These are phyloP conservation scores for Ormyrus nitidulus DNA, from an alignment of 2,888 invertebrate species.

Conservation along the genomic window DNA sequence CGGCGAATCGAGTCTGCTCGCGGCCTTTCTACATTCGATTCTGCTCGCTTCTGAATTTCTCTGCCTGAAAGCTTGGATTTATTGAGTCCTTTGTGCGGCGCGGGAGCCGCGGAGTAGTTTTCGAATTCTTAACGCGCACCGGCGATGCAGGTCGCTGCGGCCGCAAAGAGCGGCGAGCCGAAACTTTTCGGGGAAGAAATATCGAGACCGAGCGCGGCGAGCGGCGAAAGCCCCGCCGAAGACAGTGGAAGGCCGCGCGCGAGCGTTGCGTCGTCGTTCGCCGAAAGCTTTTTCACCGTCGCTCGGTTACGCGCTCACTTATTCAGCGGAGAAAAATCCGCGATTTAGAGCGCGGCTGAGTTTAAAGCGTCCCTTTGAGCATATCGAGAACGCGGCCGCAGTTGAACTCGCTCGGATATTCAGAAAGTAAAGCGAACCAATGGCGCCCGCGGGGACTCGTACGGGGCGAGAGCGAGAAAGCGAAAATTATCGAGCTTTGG, in stretches of 20 bases:
- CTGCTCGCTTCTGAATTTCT: constrained; percentile 27
- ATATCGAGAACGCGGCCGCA: constrained; percentile 10
- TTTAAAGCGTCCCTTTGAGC: constrained; percentile 29
- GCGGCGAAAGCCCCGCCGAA: no score
- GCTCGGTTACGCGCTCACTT: no score
- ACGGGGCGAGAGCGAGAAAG: background rate
- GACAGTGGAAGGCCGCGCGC: no score
- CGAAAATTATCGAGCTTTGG: constrained; percentile 36
- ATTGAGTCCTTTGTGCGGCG: constrained; percentile 41
- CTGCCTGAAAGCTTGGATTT: constrained; percentile 36
- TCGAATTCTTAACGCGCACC: constrained; percentile 51
- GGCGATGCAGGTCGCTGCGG: constrained; percentile 6
- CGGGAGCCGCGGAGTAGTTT: constrained; percentile 34
- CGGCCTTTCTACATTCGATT: constrained; percentile 11
- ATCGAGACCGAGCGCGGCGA: no score
- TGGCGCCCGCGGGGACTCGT: background rate
- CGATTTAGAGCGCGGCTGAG: no score
- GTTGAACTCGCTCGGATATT: constrained; percentile 20
- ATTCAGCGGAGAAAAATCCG: no score
- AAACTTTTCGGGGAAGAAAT: no score
- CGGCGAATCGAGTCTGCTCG: background rate
- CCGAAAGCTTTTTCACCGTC: constrained; percentile 27
- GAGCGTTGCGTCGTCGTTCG: background rate
- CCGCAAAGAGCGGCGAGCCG: background rate
- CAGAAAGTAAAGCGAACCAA: constrained; percentile 11